Evolutionary conservation across 1,140 invertebrate species (phyloP), one percentile per base, ranked within the genome.

Genomic region (Araneus ventricosus): DNA sequence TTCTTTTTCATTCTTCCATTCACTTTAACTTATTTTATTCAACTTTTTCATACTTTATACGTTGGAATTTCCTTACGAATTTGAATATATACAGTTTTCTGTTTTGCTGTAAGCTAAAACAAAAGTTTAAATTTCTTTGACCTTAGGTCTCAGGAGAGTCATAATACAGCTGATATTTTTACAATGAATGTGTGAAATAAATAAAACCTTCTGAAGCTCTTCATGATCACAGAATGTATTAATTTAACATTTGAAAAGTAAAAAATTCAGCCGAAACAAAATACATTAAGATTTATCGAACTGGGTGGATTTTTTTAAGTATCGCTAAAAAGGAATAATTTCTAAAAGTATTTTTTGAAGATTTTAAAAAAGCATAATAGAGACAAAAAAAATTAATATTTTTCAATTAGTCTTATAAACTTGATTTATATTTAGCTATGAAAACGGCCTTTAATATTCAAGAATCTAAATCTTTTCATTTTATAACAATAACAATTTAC

Each of bases 51-150:
- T 52, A 45, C 30, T 41, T 82, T 27, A 82, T 45, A 52, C 24
- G 3, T 39, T 82, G 41, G 41, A 82, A 82, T 82, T 45, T 82
- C 80, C 45, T 82, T 52, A 82, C 24, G 41, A 82, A 82, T 82
- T 82, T 82, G 41, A 82, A 82, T 82, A 30, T 79, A 27, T 52
- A 6, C 24, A 5, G n/a, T 82, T 27, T 82, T 22, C 30, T 34
- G 1, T 75, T 75, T 30, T 75, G 20, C 20, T 75, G 34, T 5
- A 75, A 34, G 20, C 30, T 75, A 75, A 34, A 37, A 34, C 3
- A 17, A 67, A 27, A 6, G 34, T 75, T 75, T 22, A 75, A 20
- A 75, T 5, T n/a, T 45, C 17, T n/a, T 39, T 45, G 6, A 41
- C 37, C 8, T 10, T n/a, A 24, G 2, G 22, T 52, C 80, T 82